Base-by-base conservation (phyloP, 2,113 vertebrate genomes). In the Cyanistes caeruleus region DNA sequence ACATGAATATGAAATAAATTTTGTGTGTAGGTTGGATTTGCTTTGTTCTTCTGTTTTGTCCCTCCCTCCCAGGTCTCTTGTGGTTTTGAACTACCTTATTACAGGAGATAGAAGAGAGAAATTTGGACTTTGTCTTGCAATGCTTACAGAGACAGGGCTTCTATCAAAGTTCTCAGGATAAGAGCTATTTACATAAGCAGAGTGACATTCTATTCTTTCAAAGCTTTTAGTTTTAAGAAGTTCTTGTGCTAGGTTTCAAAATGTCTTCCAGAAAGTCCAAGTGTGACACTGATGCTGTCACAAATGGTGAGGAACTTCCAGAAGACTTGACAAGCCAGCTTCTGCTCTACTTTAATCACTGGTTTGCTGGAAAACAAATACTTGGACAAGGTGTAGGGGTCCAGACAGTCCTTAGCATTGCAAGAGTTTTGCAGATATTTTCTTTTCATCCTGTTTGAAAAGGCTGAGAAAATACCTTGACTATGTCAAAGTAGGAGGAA, bases 1-100 rank as follows among this genome's bases (percentile, higher is more conserved):
- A 64, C 98, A 99, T 13, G 92, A 97, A 43, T 99, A 99, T 33
- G 97, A 97, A 84, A 67, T 99, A 87, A 97, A 98, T 96, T 99
- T 99, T 92, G 97, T 87, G 98, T 98, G 99, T 99, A 93, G 12
- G 73, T 95, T 81, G 35, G 4, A 25, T 70, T 90, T 89, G 13
- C 10, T 63, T 81, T 77, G n/a, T 6, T 39, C 33, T 51, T 87
- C 25, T 21, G 5, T 70, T 80, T 70, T 72, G 8, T 37, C 4
- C 11, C 7, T 85, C 18, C 22, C 15, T 85, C 24, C 9, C 15
- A 43, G 13, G 11, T 63, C 33, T 44, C 62, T 73, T 65, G 37
- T 55, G 51, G 30, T 89, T 87, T 79, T 62, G 44, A 90, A 15
- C 52, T 63, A 55, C 11, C 2, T 87, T 83, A n/a, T 16, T 85